Evolutionary conservation across 2,888 invertebrate species (phyloP).

Genomic region (Plagiodera versicolora): DNA sequence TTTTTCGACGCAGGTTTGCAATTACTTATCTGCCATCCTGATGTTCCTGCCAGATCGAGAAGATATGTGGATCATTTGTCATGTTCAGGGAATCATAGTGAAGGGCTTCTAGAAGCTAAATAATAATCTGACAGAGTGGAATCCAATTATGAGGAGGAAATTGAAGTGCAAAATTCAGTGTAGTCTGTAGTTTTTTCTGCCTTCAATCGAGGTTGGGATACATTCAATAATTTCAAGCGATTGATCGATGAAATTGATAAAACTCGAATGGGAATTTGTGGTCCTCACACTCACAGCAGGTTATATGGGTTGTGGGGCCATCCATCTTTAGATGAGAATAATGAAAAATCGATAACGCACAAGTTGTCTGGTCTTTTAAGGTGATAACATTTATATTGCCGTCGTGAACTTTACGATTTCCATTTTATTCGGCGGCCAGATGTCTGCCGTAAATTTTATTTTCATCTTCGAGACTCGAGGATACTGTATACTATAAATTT

Average conservation of each 20-base stretch:
- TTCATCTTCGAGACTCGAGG: constrained; percentile 24
- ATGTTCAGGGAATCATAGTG: constrained; percentile 23
- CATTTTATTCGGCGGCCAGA: constrained; percentile 37
- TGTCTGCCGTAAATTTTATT: constrained; percentile 36
- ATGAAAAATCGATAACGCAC: constrained; percentile 13
- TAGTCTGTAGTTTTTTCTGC: neutral
- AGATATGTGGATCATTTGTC: constrained; percentile 17
- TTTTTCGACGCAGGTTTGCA: neutral
- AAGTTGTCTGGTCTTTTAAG: constrained; percentile 15
- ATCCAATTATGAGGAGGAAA: constrained; percentile 34
- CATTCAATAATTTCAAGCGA: too few species aligned
- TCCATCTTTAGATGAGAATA: constrained; percentile 10
- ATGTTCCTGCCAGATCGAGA: neutral
- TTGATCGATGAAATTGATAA: too few species aligned
- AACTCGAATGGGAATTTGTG: too few species aligned
- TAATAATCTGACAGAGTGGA: constrained; percentile 30
- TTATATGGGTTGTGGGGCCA: constrained; percentile 3
- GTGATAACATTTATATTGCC: constrained; percentile 33
- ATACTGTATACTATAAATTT: constrained; percentile 28
- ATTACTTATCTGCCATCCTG: neutral
- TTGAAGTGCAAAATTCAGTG: constrained; percentile 16
- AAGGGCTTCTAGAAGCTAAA: constrained; percentile 20
- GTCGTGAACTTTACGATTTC: constrained; percentile 34
- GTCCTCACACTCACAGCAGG: neutral
- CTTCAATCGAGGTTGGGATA: too few species aligned